These are phyloP conservation scores for Elanoides forficatus DNA, from an alignment of 2,113 vertebrate species.

Conservation along the genomic window DNA sequence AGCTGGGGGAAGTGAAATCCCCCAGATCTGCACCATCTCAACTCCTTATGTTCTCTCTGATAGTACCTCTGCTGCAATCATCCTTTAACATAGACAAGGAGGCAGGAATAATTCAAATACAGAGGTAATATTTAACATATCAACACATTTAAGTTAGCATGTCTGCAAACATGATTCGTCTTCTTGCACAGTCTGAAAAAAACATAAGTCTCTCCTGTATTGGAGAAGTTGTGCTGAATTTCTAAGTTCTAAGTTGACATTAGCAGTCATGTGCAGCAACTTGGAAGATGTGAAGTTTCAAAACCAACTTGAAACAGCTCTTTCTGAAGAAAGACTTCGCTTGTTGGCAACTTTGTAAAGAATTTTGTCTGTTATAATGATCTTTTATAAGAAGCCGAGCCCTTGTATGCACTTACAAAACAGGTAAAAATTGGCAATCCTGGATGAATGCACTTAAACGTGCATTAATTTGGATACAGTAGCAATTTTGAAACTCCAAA, in stretches of 20 bases:
- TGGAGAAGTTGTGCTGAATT: not conserved
- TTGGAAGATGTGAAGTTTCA: not conserved
- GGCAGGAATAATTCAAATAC: not conserved
- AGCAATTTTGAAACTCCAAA: not conserved
- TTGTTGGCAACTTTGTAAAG: not conserved
- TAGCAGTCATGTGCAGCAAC: accelerated
- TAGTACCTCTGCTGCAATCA: not conserved
- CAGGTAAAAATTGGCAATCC: not conserved
- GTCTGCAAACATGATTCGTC: not conserved
- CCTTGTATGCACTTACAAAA: not conserved
- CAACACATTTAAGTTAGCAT: not conserved
- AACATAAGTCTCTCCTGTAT: accelerated
- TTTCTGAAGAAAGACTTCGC: not conserved
- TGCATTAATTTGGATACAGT: not conserved
- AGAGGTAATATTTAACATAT: not conserved
- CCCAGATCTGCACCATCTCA: not conserved
- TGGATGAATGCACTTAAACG: not conserved
- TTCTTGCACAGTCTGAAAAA: not conserved
- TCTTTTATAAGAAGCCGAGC: not conserved
- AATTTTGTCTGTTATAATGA: not conserved
- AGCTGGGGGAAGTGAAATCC: not conserved
- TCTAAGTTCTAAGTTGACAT: not conserved
- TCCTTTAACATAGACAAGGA: not conserved
- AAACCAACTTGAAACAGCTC: not conserved
- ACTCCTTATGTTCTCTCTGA: not conserved